Evolutionary conservation across 2,797 vertebrate species (phyloP).

Genomic region (Delichon dasypus): DNA sequence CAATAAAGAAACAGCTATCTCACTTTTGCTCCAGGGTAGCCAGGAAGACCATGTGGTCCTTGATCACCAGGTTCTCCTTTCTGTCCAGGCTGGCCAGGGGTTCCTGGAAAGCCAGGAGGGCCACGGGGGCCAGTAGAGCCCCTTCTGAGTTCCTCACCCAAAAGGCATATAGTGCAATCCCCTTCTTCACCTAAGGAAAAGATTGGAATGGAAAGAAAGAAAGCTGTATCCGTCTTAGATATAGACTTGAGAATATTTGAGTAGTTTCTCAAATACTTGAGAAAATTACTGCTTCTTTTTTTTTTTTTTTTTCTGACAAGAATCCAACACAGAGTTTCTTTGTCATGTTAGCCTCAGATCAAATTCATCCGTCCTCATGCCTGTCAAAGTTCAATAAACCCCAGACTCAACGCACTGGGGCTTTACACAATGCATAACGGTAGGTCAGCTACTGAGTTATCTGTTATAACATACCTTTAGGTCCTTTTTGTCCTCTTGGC

Average conservation of each 20-base stretch:
- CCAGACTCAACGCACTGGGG: neutral
- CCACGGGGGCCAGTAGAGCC: slow-evolving; percentile 78
- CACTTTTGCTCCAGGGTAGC: slow-evolving; percentile 81
- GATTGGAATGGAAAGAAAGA: neutral
- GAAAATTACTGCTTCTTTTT: neutral
- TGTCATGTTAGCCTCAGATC: neutral
- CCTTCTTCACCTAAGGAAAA: slow-evolving; percentile 84
- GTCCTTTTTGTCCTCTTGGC: slow-evolving; percentile 77
- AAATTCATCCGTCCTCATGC: neutral
- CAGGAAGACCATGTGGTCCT: slow-evolving; percentile 84
- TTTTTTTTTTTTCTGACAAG: neutral
- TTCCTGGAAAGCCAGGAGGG: slow-evolving; percentile 80
- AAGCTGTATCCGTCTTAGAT: neutral
- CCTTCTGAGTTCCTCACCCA: slow-evolving; percentile 10
- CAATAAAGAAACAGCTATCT: slow-evolving; percentile 16
- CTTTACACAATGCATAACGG: neutral
- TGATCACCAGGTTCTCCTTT: slow-evolving; percentile 83
- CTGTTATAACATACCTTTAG: slow-evolving; percentile 75
- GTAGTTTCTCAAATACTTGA: neutral
- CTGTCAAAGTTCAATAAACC: neutral
- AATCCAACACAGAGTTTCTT: neutral
- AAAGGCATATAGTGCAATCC: slow-evolving; percentile 78
- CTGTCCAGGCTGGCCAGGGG: slow-evolving; percentile 74
- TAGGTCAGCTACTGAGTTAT: neutral
- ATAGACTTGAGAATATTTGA: neutral